Evolutionary conservation across 2,888 invertebrate genomes (phyloP).

Genomic region (Odontomyia ornata): DNA sequence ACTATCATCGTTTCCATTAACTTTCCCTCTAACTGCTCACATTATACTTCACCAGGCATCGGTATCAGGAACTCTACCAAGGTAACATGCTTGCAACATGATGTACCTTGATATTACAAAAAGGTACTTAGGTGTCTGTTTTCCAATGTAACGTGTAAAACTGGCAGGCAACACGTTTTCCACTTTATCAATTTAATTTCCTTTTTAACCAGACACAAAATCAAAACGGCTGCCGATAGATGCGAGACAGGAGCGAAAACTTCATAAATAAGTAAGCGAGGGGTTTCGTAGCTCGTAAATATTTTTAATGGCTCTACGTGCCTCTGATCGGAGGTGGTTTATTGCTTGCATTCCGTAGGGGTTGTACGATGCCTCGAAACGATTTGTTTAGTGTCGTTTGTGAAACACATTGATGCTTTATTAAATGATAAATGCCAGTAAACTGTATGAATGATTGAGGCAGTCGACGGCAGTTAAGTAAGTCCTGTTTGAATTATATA

Average conservation of each 20-base stretch:
- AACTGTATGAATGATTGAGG: conserved; percentile 36
- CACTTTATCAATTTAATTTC: conserved; percentile 45
- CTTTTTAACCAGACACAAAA: conserved; percentile 44
- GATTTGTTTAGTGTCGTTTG: conserved; percentile 44
- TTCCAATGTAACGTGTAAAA: conserved; percentile 4
- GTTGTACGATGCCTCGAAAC: conserved; percentile 48
- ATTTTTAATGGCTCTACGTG: conserved; percentile 54
- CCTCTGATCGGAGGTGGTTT: conserved; percentile 53
- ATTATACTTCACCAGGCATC: background rate
- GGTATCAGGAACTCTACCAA: background rate
- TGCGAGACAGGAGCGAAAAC: conserved; percentile 32
- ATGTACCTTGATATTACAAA: background rate
- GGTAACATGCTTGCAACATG: background rate
- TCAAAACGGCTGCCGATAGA: conserved; percentile 43
- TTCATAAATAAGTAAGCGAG: conserved; percentile 40
- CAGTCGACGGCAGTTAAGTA: conserved; percentile 24
- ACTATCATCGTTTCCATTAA: background rate
- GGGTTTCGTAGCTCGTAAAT: conserved; percentile 50
- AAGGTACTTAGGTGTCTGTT: background rate
- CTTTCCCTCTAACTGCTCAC: background rate
- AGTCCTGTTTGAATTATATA: conserved; percentile 20
- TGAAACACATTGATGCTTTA: conserved; percentile 32
- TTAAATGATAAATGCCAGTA: conserved; percentile 42
- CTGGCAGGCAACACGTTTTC: conserved; percentile 35
- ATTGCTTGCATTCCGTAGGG: conserved; percentile 51